phyloP scores from a whole-genome alignment of 2,797 vertebrate species.

The Sardinella longiceps region DNA sequence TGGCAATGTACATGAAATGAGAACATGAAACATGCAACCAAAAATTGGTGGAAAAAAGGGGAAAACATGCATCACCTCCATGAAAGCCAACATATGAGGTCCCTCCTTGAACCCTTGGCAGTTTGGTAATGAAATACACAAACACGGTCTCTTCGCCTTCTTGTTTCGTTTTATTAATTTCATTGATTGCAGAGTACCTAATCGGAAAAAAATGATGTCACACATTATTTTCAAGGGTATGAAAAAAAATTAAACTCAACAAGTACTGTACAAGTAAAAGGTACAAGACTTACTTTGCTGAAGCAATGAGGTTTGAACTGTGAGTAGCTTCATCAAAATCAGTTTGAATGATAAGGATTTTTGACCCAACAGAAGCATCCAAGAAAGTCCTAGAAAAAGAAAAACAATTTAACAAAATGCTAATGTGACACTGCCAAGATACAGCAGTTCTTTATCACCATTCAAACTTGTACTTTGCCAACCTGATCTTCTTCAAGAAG shows the following conservation, averaged over 20 bases:
- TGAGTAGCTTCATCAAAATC: conserved; percentile 85
- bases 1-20: too few relatives aligned
- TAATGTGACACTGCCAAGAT: neutral
- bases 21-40: neutral
- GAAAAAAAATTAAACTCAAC: neutral
- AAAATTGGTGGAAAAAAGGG: neutral
- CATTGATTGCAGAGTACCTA: conserved; percentile 90
- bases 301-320: conserved; percentile 87
- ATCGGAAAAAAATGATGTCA: conserved; percentile 29
- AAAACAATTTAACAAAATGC: neutral
- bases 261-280: too few relatives aligned
- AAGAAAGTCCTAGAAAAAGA: conserved; percentile 77
- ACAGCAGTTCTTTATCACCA: neutral
- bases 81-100: conserved; percentile 89
- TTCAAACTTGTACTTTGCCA: neutral
- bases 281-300: conserved; percentile 82
- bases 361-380: conserved; percentile 61
- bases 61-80: conserved; percentile 76
- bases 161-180: conserved; percentile 83
- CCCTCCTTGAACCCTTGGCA: conserved; percentile 87
- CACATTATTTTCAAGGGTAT: neutral
- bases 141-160: conserved; percentile 68
- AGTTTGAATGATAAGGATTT: conserved; percentile 90
- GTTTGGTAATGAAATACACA: conserved; percentile 90
- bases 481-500: conserved; percentile 90